Percentiles rank a stretch among this genome's conserved stretches.
phyloP scores from a whole-genome alignment of 2,888 invertebrate genomes.

The Calliopum simillimum region DNA sequence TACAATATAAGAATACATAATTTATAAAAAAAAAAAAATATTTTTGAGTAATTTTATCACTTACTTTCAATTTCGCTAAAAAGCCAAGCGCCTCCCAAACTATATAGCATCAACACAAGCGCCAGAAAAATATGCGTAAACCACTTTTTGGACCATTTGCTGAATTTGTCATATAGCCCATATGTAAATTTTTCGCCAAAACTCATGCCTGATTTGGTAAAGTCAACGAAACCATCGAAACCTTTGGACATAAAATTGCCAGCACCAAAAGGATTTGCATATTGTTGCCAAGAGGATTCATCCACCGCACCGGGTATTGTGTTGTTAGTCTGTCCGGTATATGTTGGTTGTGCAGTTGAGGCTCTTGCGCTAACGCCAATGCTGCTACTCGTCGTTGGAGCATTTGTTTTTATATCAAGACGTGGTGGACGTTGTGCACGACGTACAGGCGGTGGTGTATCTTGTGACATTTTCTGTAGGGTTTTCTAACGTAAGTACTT shows the following conservation, averaged over 20 bases:
- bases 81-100: slow-evolving; percentile 82
- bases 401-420: slow-evolving; percentile 59
- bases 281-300: slow-evolving; percentile 63
- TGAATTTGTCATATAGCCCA: slow-evolving; percentile 83
- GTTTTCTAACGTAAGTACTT: too few species aligned
- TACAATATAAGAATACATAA: too few species aligned
- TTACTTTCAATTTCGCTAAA: slow-evolving; percentile 85
- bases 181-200: slow-evolving; percentile 85
- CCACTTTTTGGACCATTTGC: slow-evolving; percentile 83
- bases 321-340: slow-evolving; percentile 57
- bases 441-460: slow-evolving; percentile 49
- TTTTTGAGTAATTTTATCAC: too few species aligned
- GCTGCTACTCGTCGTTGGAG: slow-evolving; percentile 39
- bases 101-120: slow-evolving; percentile 81
- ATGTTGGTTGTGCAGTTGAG: slow-evolving; percentile 56
- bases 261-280: slow-evolving; percentile 70
- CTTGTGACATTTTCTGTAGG: neutral
- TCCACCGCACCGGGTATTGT: slow-evolving; percentile 41
- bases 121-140: slow-evolving; percentile 90
- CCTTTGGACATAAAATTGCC: slow-evolving; percentile 85
- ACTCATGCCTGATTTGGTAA: slow-evolving; percentile 85
- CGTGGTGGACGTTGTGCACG: slow-evolving; percentile 62
- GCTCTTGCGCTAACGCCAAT: slow-evolving; percentile 56
- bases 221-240: slow-evolving; percentile 81
- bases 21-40: neutral